phyloP scores from a whole-genome alignment of 2,797 vertebrate genomes.

The Acestrorhynchus altus region DNA sequence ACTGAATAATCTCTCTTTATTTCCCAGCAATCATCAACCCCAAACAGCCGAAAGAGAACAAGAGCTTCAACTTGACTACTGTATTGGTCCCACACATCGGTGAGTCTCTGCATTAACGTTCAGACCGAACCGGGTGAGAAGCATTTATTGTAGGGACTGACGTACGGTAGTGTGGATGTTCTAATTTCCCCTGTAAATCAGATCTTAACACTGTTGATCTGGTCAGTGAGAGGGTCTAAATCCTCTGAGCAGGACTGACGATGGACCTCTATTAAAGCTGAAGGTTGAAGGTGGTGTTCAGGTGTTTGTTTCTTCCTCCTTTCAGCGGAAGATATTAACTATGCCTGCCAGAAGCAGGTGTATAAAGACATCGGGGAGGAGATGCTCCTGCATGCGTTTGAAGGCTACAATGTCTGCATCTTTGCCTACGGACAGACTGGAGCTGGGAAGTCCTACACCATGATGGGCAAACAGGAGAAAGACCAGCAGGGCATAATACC shows the following conservation, averaged over 20 bases:
- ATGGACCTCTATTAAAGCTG: too few relatives aligned
- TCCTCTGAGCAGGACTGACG: too few relatives aligned
- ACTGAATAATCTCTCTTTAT: conserved; percentile 46
- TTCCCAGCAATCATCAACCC: conserved; percentile 92
- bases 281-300: neutral
- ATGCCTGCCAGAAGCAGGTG: conserved; percentile 88
- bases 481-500: conserved; percentile 90
- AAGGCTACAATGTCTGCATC: conserved; percentile 91
- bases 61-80: conserved; percentile 99
- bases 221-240: too few relatives aligned
- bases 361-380: conserved; percentile 89
- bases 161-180: too few relatives aligned
- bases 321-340: conserved; percentile 86
- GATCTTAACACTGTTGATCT: too few relatives aligned
- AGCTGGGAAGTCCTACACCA: conserved; percentile 90
- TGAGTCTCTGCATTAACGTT: conserved; percentile 75
- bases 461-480: conserved; percentile 91
- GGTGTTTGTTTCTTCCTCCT: neutral
- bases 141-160: too few relatives aligned
- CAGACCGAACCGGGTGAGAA: too few relatives aligned
- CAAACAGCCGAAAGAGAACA: conserved; percentile 97
- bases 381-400: conserved; percentile 89
- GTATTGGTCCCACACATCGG: conserved; percentile 92
- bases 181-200: too few relatives aligned
- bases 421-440: conserved; percentile 91